Conservation (phyloP, 2,797 vertebrate genomes). For the Enteromius anoplus region DNA sequence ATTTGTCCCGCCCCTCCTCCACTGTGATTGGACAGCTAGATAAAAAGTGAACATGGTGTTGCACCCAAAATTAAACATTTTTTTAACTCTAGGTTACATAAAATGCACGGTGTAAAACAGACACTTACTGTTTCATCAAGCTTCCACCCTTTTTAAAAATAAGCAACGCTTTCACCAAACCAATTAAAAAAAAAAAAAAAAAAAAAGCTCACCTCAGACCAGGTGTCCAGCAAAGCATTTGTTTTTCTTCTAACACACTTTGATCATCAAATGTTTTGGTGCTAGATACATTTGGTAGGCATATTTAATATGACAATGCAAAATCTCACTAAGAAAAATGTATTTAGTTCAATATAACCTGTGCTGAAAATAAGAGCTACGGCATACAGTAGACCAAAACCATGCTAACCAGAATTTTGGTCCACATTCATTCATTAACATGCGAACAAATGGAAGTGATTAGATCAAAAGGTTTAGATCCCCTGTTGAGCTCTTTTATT, state of each 20-base stretch:
- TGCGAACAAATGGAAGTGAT: neutral
- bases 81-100: neutral
- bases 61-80: neutral
- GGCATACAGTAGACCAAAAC: neutral
- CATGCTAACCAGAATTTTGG: neutral
- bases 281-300: neutral
- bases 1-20: neutral
- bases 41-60: neutral
- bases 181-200: neutral
- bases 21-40: neutral
- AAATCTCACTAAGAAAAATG: neutral
- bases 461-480: slow-evolving; percentile 24
- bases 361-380: neutral
- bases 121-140: neutral
- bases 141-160: neutral
- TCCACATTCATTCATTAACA: neutral
- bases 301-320: neutral
- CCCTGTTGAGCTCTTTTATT: slow-evolving; percentile 63
- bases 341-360: neutral
- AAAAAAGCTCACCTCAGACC: neutral
- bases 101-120: neutral
- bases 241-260: neutral
- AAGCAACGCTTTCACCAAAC: neutral
- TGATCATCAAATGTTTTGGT: neutral
- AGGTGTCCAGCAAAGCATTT: neutral